Conservation (phyloP, 2,113 vertebrate genomes). For the Zeus faber region DNA sequence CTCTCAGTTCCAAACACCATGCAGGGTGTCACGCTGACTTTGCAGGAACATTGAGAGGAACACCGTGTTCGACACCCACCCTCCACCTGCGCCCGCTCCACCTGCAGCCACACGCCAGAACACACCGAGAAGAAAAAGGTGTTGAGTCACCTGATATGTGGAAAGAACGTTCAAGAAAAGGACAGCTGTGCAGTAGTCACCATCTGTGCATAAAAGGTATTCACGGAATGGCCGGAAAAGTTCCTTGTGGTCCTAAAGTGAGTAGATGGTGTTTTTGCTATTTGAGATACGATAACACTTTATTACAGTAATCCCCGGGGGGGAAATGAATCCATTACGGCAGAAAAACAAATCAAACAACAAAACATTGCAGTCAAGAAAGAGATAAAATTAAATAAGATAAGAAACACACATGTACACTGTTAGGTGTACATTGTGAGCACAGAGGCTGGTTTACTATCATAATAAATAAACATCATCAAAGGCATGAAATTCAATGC, state of each 20-base stretch:
- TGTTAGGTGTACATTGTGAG: too few species aligned
- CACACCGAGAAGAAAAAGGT: not conserved
- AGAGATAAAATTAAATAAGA: too few species aligned
- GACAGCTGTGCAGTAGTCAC: too few species aligned
- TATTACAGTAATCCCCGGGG: not conserved
- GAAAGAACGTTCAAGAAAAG: conserved; percentile 5
- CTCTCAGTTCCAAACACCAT: conserved; percentile 6
- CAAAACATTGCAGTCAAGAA: too few species aligned
- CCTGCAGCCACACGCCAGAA: not conserved
- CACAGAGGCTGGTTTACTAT: too few species aligned
- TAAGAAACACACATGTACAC: too few species aligned
- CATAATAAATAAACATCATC: too few species aligned
- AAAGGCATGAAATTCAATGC: too few species aligned
- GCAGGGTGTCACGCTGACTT: conserved; percentile 12
- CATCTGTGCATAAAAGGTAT: conserved; percentile 51
- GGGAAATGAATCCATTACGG: too few species aligned
- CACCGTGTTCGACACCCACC: not conserved
- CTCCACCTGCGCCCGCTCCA: not conserved
- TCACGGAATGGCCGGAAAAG: conserved; percentile 23
- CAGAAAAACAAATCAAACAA: too few species aligned
- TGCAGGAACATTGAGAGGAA: not conserved
- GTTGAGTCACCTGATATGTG: not conserved
- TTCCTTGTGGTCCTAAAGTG: conserved; percentile 7
- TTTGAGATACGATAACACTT: not conserved
- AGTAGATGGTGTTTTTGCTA: conserved; percentile 9